Base-by-base conservation (phyloP, 2,797 vertebrate species). In the Cottoperca gobio region DNA sequence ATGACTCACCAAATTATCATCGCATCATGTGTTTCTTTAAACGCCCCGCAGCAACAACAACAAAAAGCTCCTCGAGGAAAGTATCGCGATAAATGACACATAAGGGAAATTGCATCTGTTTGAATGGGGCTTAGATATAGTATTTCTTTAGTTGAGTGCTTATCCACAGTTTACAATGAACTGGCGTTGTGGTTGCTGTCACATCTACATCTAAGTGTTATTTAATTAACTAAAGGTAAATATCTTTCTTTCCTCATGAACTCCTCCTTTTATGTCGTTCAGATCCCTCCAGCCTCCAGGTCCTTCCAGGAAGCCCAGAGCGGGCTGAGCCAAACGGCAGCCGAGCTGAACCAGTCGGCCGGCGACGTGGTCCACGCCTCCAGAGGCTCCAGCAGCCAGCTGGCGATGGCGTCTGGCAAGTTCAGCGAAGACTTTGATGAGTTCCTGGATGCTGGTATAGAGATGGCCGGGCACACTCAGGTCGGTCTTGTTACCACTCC, bases 381-480 rank as follows among this genome's bases (percentile, higher is more conserved):
- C 12, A 93, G 97, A 8, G 97, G 97, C 68, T 96, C 96, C 80
- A 99, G 97, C 21, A 94, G 97, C 78, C 96, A 98, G 89, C 93
- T 99, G 86, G 97, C 98, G 0, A 95, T 95, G 35, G 98, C 98
- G 9, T 99, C 98, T 0, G 98, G 98, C 10, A 99, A 98, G 86
- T 99, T 99, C 93, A 98, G 98, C 48, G 95, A 98, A 55, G 97
- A 99, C 91, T 99, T 99, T 23, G 97, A 99, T 35, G 98, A 99
- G 82, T 99, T 99, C 91, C 95, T 99, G 17, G 98, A 99, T 43
- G 98, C 98, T n/a, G 98, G 98, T n/a, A 97, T 99, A 43, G 98
- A 99, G 94, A 99, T 99, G 98, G 98, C 98, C 0, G 98, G 98
- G 19, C 98, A 99, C 84, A 98, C 98, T 1, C 98, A 98, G 95